Conservation (phyloP, 2,888 invertebrate species). For the Ichneumoninae sp. region DNA sequence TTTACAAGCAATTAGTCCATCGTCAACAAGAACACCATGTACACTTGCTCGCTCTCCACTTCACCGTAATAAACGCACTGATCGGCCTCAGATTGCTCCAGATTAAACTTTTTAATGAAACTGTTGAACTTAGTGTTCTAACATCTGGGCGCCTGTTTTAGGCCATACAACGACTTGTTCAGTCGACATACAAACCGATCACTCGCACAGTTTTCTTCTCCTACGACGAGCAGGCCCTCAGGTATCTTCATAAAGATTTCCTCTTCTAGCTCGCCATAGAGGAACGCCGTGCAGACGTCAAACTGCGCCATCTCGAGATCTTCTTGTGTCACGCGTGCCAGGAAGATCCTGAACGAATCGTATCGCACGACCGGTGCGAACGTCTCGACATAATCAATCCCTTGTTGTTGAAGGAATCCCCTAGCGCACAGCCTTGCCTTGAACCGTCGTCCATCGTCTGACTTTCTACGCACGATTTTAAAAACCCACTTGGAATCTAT, state of each 20-base stretch:
- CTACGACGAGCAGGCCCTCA: conserved; percentile 26
- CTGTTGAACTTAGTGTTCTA: conserved; percentile 49
- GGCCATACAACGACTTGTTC: conserved; percentile 42
- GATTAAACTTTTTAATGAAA: conserved; percentile 25
- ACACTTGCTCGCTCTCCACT: conserved; percentile 22
- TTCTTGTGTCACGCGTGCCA: conserved; percentile 34
- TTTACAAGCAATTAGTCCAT: conserved; percentile 26
- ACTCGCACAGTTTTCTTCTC: background rate
- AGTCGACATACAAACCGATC: conserved; percentile 21
- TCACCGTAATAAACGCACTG: conserved; percentile 46
- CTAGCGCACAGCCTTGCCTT: conserved; percentile 53
- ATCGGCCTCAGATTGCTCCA: conserved; percentile 44
- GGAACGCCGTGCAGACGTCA: conserved; percentile 50
- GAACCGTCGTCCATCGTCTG: background rate
- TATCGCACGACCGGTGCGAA: conserved; percentile 56
- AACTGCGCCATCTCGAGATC: conserved; percentile 48
- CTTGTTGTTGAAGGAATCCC: conserved; percentile 45
- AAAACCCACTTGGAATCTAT: conserved; percentile 63
- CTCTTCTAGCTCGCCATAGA: conserved; percentile 43
- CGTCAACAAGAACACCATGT: conserved; percentile 48
- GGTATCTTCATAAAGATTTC: conserved; percentile 52
- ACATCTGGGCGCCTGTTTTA: conserved; percentile 52
- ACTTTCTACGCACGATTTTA: background rate
- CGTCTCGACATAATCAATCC: conserved; percentile 53
- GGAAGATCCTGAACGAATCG: conserved; percentile 48